Percentiles rank a stretch among this genome's conserved stretches.
Conservation (phyloP, 1,140 invertebrate genomes). For the Sinella curviseta region DNA sequence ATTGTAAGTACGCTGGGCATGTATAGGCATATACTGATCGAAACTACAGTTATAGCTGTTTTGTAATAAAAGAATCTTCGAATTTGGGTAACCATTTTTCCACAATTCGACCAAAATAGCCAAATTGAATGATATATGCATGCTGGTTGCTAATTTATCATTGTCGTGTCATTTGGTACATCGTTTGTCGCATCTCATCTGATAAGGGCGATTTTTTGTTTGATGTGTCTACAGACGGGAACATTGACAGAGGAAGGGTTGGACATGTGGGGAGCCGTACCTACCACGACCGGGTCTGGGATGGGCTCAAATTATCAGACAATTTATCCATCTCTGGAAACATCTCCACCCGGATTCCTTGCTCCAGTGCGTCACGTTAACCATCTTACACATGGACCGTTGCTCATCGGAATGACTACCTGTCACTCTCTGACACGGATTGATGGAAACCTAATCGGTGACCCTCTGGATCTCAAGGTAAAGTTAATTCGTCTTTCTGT, state of each 20-base stretch:
- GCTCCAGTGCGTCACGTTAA: slow-evolving; percentile 50
- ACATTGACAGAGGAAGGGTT: slow-evolving; percentile 92
- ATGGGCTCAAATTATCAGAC: slow-evolving; percentile 63
- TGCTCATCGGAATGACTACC: slow-evolving; percentile 67
- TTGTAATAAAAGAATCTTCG: too few species aligned
- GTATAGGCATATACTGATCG: too few species aligned
- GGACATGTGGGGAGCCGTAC: slow-evolving; percentile 85
- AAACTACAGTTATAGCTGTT: too few species aligned
- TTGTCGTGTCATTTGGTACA: too few species aligned
- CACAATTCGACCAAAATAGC: too few species aligned
- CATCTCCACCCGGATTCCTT: slow-evolving; percentile 47
- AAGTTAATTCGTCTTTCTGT: slow-evolving; percentile 8
- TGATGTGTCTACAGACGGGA: slow-evolving; percentile 79
- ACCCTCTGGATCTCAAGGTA: slow-evolving; percentile 77
- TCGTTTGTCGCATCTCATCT: neutral
- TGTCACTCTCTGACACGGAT: slow-evolving; percentile 82
- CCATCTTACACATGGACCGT: slow-evolving; percentile 43
- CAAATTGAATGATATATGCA: too few species aligned
- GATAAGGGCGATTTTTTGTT: neutral
- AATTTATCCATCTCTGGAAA: slow-evolving; percentile 43
- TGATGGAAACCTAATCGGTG: slow-evolving; percentile 72
- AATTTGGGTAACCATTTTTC: too few species aligned
- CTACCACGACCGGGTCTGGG: slow-evolving; percentile 57
- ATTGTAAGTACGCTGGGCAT: too few species aligned
- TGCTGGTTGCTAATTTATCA: too few species aligned